Percentiles rank a stretch among this genome's conserved stretches.
Conservation (phyloP, 2,888 invertebrate genomes). For the Macroteleia sp. region DNA sequence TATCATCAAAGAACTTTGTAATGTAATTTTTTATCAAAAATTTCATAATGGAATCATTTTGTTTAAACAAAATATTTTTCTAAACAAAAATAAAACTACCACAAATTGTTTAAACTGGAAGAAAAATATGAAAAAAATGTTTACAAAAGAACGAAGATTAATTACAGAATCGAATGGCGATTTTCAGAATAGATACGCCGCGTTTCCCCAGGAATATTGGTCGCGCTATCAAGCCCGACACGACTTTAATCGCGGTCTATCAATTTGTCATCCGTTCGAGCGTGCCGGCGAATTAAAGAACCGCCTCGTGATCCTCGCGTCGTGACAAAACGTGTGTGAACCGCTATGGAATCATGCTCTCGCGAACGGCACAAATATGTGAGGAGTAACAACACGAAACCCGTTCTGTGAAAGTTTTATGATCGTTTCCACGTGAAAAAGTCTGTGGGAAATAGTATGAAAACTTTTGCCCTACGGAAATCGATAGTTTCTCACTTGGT, state of each 20-base stretch:
- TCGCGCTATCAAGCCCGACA: constrained; percentile 28
- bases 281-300: constrained; percentile 68
- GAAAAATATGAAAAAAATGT: too few species aligned
- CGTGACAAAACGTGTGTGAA: constrained; percentile 63
- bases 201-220: too few species aligned
- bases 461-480: constrained; percentile 1
- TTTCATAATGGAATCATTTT: too few species aligned
- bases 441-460: constrained; percentile 1
- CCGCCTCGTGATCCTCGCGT: constrained; percentile 65
- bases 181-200: too few species aligned
- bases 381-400: constrained; percentile 13
- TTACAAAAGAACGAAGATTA: too few species aligned
- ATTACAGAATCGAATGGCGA: too few species aligned
- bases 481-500: constrained; percentile 9
- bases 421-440: constrained; percentile 1
- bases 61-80: too few species aligned
- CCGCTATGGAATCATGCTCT: constrained; percentile 46
- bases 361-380: constrained; percentile 26
- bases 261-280: constrained; percentile 66
- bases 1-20: too few species aligned
- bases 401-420: constrained; percentile 23
- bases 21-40: too few species aligned
- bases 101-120: too few species aligned
- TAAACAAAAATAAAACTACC: too few species aligned
- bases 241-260: constrained; percentile 64